Evolutionary conservation across 2,888 invertebrate species (phyloP).

Genomic region (Drosophila diplacantha): DNA sequence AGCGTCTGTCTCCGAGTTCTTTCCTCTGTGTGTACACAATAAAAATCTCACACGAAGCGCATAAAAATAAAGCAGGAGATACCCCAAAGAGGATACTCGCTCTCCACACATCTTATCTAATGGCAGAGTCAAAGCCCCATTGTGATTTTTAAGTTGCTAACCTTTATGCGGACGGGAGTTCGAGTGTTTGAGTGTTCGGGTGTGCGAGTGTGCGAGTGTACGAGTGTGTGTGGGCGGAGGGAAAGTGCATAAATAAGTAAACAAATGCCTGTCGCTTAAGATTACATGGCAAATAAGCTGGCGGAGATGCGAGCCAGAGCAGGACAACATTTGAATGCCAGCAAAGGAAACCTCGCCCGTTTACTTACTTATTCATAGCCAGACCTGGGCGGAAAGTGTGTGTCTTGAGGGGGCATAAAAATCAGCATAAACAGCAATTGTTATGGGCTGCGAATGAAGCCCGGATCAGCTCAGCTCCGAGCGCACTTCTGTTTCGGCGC

Average conservation of each 20-base stretch:
- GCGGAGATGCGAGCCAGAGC: conserved; percentile 28
- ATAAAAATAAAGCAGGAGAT: conserved; percentile 66
- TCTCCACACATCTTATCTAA: conserved; percentile 58
- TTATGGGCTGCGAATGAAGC: conserved; percentile 68
- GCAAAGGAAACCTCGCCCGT: conserved; percentile 45
- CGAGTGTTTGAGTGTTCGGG: conserved; percentile 31
- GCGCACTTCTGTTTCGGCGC: conserved; percentile 15
- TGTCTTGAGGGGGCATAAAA: conserved; percentile 58
- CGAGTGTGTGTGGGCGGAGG: conserved; percentile 21
- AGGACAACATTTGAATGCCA: conserved; percentile 44
- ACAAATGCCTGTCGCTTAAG: conserved; percentile 74
- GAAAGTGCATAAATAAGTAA: conserved; percentile 57
- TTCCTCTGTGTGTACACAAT: conserved; percentile 59
- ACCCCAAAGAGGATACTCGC: conserved; percentile 27
- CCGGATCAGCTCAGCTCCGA: conserved; percentile 10
- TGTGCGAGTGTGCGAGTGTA: background rate
- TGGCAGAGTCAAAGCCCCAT: conserved; percentile 64
- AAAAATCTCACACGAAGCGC: conserved; percentile 73
- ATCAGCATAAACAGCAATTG: conserved; percentile 71
- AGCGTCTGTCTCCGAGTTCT: conserved; percentile 53
- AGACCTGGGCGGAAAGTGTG: conserved; percentile 52
- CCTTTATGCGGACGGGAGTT: conserved; percentile 43
- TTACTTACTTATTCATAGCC: conserved; percentile 72
- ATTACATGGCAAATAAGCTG: conserved; percentile 69
- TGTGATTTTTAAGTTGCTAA: conserved; percentile 73